Evolutionary conservation across 2,113 vertebrate species (phyloP), one percentile per base, ranked within the genome.

Genomic region (Falcunculus frontatus): DNA sequence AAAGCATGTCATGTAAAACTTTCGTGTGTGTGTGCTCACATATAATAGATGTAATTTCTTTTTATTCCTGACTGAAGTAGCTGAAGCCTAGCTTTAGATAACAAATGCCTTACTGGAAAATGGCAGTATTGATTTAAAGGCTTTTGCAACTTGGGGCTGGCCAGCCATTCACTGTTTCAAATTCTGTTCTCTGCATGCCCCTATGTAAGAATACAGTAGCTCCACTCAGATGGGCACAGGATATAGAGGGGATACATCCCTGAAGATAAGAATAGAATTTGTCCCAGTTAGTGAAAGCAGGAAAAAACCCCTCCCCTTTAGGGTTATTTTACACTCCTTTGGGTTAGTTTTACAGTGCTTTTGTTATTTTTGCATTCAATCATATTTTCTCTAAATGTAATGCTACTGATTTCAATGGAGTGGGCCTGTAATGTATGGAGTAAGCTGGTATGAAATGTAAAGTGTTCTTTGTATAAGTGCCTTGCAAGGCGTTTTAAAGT

Each of bases 241-340:
- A 23, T 32, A 23, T 16, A 59, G 23, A 42, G 27, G 30, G 83
- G 50, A 78, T 75, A 29, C 14, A 10, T 77, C 29, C n/a, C 20
- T 80, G 75, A 42, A 69, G 37, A 35, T 10, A 65, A 50, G 26
- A 91, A 79, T 5, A 69, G 33, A 65, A 74, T 93, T 74, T 57
- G 35, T 29, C 62, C 41, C 49, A 73, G 46, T 42, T 53, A 76
- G 21, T 57, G 32, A 81, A 82, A 91, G 22, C 35, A 74, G 59
- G 21, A 39, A 75, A 42, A 68, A 68, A 41, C n/a, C 25, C 25
- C 9, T 49, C 3, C 10, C 4, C 27, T 65, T 47, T 44, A 39
- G 22, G 42, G 19, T 78, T 75, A 55, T 78, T 96, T 96, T 67
- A 25, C 33, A 63, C 17, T 93, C 22, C 32, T 62, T n/a, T 41